Evolutionary conservation across 2,113 vertebrate species (phyloP), one percentile per base, ranked within the genome.

Genomic region (Hypocryptadius cinnamomeus): DNA sequence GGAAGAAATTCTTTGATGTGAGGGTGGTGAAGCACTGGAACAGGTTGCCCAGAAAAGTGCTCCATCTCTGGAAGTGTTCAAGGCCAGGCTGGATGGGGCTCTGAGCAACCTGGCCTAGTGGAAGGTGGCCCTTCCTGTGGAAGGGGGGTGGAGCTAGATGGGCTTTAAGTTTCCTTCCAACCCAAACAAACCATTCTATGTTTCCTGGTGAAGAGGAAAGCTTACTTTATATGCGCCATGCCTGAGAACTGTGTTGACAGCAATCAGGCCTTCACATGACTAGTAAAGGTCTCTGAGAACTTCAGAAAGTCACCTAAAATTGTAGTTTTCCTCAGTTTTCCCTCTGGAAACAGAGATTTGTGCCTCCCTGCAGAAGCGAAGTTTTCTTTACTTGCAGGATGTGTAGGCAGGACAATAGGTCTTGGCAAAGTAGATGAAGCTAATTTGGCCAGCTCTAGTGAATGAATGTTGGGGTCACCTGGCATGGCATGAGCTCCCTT

Each of bases 201-300:
- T 6, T 60, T 65, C 27, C 31, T 82, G 2, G 1, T n/a, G 8
- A 48, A 40, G 13, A 54, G 11, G 33, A 45, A 28, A 9, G 25
- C 33, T 77, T 37, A 11, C 19, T 74, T 74, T 3, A 0, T 27
- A 5, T 0, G 0, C 69, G 35, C 15, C 30, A 9, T 45, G 40
- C 31, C 30, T 68, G 53, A 50, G 44, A 68, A 45, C 5, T 9
- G 8, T 33, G 45, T 33, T 42, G 48, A 25, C 18, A 56, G 33
- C 23, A 7, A 60, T 66, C 64, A 59, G 63, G 48, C 59, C 48
- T 76, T 44, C 21, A 24, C 6, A 16, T 30, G 48, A n/a, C 35
- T n/a, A 18, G 21, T 33, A 45, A 72, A 60, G 37, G 14, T n/a
- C 56, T 78, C 54, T 39, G 3, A 27, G 40, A 80, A 56, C 24